phyloP scores from a whole-genome alignment of 2,888 invertebrate species.

The Epinotia demarniana region DNA sequence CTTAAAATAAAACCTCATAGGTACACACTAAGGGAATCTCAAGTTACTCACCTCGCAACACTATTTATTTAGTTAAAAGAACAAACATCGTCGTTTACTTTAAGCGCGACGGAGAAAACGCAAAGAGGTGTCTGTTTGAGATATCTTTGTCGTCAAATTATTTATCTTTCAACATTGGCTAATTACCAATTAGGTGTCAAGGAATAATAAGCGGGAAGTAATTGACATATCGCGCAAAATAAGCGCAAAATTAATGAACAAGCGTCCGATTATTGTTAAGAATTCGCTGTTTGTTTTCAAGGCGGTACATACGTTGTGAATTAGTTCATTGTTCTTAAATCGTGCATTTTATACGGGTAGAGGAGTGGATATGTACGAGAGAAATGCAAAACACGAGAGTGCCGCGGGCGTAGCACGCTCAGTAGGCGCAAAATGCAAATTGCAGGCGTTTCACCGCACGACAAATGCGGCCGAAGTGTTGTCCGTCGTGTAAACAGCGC shows the following conservation, averaged over 20 bases:
- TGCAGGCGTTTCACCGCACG: conserved; percentile 73
- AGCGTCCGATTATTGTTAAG: conserved; percentile 52
- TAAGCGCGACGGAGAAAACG: conserved; percentile 59
- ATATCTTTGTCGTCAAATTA: conserved; percentile 62
- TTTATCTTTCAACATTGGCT: conserved; percentile 60
- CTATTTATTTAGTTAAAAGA: conserved; percentile 65
- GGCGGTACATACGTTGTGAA: conserved; percentile 46
- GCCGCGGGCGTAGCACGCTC: conserved; percentile 53
- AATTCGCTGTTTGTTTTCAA: conserved; percentile 52
- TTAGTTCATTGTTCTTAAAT: conserved; percentile 43
- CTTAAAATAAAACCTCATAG: conserved; percentile 38
- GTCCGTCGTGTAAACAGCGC: conserved; percentile 79
- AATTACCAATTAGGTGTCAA: conserved; percentile 57
- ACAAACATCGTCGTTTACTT: conserved; percentile 59
- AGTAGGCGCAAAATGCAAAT: conserved; percentile 81
- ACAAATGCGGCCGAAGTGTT: conserved; percentile 79
- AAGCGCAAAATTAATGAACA: conserved; percentile 49
- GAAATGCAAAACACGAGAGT: conserved; percentile 66
- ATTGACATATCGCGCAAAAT: conserved; percentile 48
- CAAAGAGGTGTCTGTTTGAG: conserved; percentile 61
- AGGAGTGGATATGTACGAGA: conserved; percentile 54
- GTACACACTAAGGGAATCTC: conserved; percentile 25
- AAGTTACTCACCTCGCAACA: conserved; percentile 48
- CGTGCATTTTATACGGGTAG: conserved; percentile 44
- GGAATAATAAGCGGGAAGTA: conserved; percentile 56